phyloP scores from a whole-genome alignment of 2,113 vertebrate genomes.

The Oplegnathus fasciatus region DNA sequence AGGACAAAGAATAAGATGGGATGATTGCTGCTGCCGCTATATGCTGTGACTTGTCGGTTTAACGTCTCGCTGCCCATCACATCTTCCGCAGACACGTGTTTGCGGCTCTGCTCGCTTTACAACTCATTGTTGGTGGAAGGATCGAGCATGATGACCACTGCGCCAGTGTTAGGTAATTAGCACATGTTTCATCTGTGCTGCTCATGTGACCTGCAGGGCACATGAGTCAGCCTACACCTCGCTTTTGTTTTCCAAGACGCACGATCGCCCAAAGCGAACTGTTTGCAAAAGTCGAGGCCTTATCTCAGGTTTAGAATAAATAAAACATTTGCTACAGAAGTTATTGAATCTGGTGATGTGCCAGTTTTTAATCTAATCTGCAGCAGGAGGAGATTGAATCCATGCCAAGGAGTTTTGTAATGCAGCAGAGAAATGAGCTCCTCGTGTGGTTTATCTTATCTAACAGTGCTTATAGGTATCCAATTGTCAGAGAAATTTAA shows the following conservation, averaged over 20 bases:
- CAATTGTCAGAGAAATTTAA: background rate
- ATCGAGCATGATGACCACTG: constrained; percentile 24
- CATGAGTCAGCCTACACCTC: background rate
- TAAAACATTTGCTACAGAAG: constrained; percentile 52
- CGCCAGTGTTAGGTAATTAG: constrained; percentile 32
- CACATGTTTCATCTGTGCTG: constrained; percentile 26
- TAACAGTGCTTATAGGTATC: background rate
- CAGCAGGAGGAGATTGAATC: constrained; percentile 35
- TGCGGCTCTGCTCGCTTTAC: constrained; percentile 2
- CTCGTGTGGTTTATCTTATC: constrained; percentile 57
- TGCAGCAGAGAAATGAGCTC: constrained; percentile 5
- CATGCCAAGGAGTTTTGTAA: constrained; percentile 48
- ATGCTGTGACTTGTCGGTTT: constrained; percentile 60
- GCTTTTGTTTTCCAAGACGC: constrained; percentile 23
- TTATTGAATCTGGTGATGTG: constrained; percentile 61
- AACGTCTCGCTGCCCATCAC: constrained; percentile 41
- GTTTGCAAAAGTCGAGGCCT: constrained; percentile 54
- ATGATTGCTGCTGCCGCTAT: constrained; percentile 49
- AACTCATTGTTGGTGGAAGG: background rate
- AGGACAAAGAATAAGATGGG: constrained; percentile 32
- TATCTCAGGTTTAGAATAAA: constrained; percentile 57
- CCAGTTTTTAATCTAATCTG: constrained; percentile 73
- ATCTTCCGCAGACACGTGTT: constrained; percentile 20
- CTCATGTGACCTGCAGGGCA: constrained; percentile 35
- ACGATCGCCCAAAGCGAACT: background rate